Conservation (phyloP, 1,140 invertebrate genomes). For the Magallana ariakensis region DNA sequence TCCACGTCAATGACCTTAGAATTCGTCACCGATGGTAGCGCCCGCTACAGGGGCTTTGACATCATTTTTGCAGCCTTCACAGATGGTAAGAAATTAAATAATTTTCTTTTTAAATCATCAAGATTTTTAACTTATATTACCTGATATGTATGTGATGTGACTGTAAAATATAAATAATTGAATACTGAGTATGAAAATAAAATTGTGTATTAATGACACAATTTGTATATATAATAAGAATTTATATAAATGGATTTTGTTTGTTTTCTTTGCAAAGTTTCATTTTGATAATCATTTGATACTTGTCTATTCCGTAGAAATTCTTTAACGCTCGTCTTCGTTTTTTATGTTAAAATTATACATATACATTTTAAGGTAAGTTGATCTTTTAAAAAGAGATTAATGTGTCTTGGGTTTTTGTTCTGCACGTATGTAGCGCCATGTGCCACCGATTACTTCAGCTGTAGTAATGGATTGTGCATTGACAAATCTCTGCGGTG, state of each 20-base stretch:
- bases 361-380: not conserved
- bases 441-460: conserved; percentile 50
- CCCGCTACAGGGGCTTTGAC: conserved; percentile 57
- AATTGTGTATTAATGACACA: no score
- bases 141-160: not conserved
- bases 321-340: not conserved
- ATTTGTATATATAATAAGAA: no score
- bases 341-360: not conserved
- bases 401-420: not conserved
- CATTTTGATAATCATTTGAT: no score
- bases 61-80: conserved; percentile 57
- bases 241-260: no score
- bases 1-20: conserved; percentile 57
- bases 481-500: conserved; percentile 54
- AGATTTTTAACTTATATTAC: no score
- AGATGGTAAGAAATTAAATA: conserved; percentile 37
- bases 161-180: not conserved
- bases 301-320: not conserved
- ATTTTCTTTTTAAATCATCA: not conserved
- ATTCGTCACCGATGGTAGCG: conserved; percentile 59
- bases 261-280: no score
- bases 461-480: conserved; percentile 59
- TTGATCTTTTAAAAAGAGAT: no score
- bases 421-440: conserved; percentile 50
- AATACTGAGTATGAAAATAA: not conserved